Conservation (phyloP, 1,140 invertebrate genomes). For the Magallana ariakensis region DNA sequence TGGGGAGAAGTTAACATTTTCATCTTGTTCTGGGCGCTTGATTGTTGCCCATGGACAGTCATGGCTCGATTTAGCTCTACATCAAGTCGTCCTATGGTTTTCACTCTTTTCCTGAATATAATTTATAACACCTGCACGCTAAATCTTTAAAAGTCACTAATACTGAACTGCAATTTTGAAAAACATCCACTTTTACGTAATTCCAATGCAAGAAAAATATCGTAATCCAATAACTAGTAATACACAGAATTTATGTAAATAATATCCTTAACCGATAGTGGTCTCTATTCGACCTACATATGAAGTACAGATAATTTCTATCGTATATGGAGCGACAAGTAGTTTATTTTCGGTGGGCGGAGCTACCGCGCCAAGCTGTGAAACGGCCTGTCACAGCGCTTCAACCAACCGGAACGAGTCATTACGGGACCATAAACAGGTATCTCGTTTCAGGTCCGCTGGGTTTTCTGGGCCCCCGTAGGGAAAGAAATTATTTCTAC, state of each 20-base stretch:
- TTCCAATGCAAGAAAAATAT: background rate
- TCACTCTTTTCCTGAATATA: background rate
- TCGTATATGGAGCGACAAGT: constrained; percentile 45
- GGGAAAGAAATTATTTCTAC: constrained; percentile 35
- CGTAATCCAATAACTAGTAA: background rate
- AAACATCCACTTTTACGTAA: background rate
- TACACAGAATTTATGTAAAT: constrained; percentile 47
- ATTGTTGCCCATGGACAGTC: constrained; percentile 48
- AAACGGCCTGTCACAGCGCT: constrained; percentile 47
- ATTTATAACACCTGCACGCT: constrained; percentile 5
- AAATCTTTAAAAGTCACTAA: background rate
- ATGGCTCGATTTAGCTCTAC: background rate
- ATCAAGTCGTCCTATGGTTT: background rate
- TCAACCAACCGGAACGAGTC: constrained; percentile 43
- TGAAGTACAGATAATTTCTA: constrained; percentile 38
- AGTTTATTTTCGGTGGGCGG: constrained; percentile 48
- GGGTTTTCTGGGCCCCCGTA: constrained; percentile 25
- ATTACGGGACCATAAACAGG: constrained; percentile 43
- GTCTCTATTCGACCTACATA: constrained; percentile 42
- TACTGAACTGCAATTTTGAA: background rate
- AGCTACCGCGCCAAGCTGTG: constrained; percentile 41
- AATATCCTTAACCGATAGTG: constrained; percentile 38
- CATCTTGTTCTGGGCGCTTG: constrained; percentile 42
- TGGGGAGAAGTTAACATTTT: background rate
- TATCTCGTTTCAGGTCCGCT: constrained; percentile 39